Conservation (phyloP, 2,797 vertebrate genomes). For the Danio albolineatus region DNA sequence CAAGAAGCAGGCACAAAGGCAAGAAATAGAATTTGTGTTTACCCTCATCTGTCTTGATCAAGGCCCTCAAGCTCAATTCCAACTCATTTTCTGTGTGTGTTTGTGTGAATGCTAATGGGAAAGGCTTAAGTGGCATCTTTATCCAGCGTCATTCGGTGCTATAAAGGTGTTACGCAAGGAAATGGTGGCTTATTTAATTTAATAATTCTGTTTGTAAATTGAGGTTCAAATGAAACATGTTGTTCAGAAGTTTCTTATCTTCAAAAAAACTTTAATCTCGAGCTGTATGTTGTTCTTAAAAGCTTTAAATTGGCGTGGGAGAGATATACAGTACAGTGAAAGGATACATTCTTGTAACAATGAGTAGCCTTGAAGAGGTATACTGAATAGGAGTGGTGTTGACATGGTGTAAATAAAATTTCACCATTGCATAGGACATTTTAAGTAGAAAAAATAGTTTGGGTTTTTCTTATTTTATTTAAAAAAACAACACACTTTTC, state of each 20-base stretch:
- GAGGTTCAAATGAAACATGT: neutral
- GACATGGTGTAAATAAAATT: too few species aligned
- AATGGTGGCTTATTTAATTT: neutral
- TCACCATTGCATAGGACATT: too few species aligned
- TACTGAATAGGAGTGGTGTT: too few species aligned
- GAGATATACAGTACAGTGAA: too few species aligned
- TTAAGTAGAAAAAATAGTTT: too few species aligned
- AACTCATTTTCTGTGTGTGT: slow-evolving; percentile 3
- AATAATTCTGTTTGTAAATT: neutral
- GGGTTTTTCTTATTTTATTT: too few species aligned
- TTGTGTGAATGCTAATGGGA: neutral
- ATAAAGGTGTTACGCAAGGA: neutral
- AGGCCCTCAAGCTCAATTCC: slow-evolving; percentile 3
- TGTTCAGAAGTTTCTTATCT: neutral
- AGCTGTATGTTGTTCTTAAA: too few species aligned
- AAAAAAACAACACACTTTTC: too few species aligned
- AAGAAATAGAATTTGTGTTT: slow-evolving; percentile 29
- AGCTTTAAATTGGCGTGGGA: too few species aligned
- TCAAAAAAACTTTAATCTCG: neutral
- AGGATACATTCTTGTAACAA: too few species aligned
- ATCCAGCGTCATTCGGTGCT: neutral
- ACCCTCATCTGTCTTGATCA: slow-evolving; percentile 18
- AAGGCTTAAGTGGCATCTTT: neutral
- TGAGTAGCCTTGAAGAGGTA: too few species aligned
- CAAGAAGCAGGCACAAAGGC: slow-evolving; percentile 5